A percentile compares a stretch with the other conserved stretches of the same genome.
These are phyloP conservation scores for Himalopsyche tibetana DNA, from an alignment of 2,888 invertebrate genomes.

Conservation along the genomic window DNA sequence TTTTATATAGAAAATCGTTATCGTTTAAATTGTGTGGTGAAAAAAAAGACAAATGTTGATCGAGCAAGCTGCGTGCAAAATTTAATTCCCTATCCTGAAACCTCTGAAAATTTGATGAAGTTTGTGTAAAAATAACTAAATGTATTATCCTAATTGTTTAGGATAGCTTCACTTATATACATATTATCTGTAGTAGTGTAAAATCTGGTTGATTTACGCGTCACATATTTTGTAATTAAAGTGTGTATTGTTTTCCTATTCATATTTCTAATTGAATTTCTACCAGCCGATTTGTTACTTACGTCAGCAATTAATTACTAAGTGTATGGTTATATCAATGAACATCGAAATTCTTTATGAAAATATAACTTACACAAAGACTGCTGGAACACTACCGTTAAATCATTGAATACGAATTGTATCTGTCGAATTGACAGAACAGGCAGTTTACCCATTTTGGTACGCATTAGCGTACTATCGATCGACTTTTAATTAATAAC, in stretches of 20 bases:
- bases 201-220: constrained; percentile 44
- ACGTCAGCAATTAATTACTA: neutral
- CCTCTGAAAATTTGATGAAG: constrained; percentile 42
- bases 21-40: neutral
- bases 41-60: neutral
- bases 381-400: neutral
- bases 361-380: neutral
- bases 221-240: constrained; percentile 43
- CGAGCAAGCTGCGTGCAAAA: constrained; percentile 37
- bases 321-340: neutral
- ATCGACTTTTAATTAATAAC: too few species aligned
- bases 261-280: constrained; percentile 31
- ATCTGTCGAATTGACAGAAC: too few species aligned
- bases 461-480: too few species aligned
- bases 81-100: constrained; percentile 37
- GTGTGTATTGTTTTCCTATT: constrained; percentile 41
- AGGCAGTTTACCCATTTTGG: too few species aligned
- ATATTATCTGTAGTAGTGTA: constrained; percentile 49
- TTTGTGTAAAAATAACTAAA: constrained; percentile 46
- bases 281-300: constrained; percentile 47
- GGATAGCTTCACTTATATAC: constrained; percentile 58
- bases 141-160: constrained; percentile 59
- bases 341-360: neutral
- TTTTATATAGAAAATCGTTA: neutral
- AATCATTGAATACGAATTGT: too few species aligned